Base-by-base conservation (phyloP, 2,797 vertebrate species). In the Tragelaphus eurycerus region DNA sequence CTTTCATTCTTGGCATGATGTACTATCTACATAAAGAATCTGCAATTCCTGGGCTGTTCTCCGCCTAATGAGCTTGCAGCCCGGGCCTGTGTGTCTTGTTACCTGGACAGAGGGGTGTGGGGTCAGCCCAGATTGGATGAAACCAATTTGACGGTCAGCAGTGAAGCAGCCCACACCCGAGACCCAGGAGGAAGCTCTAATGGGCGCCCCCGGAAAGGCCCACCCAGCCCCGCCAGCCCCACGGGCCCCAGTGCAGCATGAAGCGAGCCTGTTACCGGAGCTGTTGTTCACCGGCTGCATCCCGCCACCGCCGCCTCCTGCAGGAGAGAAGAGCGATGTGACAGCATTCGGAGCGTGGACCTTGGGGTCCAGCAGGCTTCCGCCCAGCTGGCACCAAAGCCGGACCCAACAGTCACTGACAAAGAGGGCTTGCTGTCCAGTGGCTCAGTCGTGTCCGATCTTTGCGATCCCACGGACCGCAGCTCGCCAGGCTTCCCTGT, bases 231-330 rank as follows among this genome's bases (percentile, higher is more conserved):
- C 4, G 1, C 17, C 7, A 0, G 23, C 17, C 34, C 29, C 13
- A 0, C 0, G 1, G 13, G 6, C 54, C 60, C n/a, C 0, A 0
- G 21, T 0, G 1, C 2, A 1, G 43, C 17, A 0, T 0, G 0
- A 85, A 86, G 93, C 43, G 1, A 78, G 12, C 0, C 59, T 1
- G 74, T 27, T 48, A 4, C 93, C 84, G 0, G 54, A 54, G 52
- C 55, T 21, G 1, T 46, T 62, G 0, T 59, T 5, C 8, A 19
- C 2, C 1, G 96, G 74, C 2, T 54, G 5, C 9, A 62, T 48
- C 7, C 96, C 71, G 0, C 78, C 62, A 0, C 94, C 82, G 2
- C 94, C 83, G 0, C 97, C 93, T 19, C 64, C 95, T 96, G 78
- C 3, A 3, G 48, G 84, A 60, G 16, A 90, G 21, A 38, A 54